Evolutionary conservation across 2,113 vertebrate genomes (phyloP).

Genomic region (Hoplias malabaricus): DNA sequence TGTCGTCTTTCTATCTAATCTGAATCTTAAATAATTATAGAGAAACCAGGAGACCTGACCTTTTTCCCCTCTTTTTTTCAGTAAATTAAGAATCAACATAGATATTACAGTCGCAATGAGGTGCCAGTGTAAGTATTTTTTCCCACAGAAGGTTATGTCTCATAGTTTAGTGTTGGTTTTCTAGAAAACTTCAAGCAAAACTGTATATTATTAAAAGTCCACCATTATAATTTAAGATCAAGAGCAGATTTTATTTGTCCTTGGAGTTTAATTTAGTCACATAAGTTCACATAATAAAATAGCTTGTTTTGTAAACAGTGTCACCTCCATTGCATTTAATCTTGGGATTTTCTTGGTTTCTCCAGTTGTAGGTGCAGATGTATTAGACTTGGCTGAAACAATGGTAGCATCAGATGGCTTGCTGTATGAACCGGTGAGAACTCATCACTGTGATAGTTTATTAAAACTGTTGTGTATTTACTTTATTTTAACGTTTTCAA

Average conservation of each 20-base stretch:
- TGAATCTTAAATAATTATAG: too few relatives aligned
- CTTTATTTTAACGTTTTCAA: not conserved
- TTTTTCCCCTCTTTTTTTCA: constrained; percentile 56
- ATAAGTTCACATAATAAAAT: not conserved
- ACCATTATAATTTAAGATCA: not conserved
- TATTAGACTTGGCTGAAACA: constrained; percentile 94
- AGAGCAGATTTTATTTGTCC: not conserved
- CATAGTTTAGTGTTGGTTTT: not conserved
- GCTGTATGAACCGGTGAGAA: constrained; percentile 91
- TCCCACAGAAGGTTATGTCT: too few relatives aligned
- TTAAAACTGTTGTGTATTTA: not conserved
- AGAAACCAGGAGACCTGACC: not conserved
- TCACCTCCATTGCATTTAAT: not conserved
- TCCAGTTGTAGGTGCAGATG: constrained; percentile 93
- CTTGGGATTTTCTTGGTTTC: constrained; percentile 1
- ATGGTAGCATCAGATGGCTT: constrained; percentile 94
- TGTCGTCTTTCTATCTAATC: too few relatives aligned
- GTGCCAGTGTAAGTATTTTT: constrained; percentile 91
- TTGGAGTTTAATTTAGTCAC: not conserved
- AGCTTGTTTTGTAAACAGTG: not conserved
- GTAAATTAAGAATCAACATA: constrained; percentile 95
- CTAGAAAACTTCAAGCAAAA: too few relatives aligned
- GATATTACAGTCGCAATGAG: constrained; percentile 98
- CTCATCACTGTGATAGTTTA: not conserved
- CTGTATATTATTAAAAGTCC: too few relatives aligned